phyloP scores from a whole-genome alignment of 1,140 invertebrate genomes.

The Diorhabda sublineata region DNA sequence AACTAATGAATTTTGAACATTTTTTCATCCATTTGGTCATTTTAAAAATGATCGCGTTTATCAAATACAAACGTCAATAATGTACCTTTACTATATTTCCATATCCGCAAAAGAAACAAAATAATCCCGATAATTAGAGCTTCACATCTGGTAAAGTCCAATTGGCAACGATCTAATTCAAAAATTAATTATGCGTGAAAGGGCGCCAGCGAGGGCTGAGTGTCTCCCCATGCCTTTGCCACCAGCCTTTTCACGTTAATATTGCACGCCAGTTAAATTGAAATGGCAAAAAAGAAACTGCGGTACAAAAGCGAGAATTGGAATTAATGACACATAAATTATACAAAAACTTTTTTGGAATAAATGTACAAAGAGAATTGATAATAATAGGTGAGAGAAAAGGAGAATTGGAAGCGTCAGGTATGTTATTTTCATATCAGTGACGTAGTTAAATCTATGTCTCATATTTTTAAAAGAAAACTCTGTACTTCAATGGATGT shows the following conservation, averaged over 20 bases:
- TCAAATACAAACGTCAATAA: no score
- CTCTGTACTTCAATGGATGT: no score
- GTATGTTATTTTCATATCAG: not conserved
- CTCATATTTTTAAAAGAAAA: no score
- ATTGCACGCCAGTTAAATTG: not conserved
- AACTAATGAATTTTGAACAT: no score
- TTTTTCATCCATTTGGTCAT: no score
- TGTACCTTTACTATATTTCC: no score
- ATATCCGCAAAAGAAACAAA: no score
- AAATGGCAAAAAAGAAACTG: constrained; percentile 10
- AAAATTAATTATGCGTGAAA: constrained; percentile 1
- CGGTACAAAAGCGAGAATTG: constrained; percentile 22
- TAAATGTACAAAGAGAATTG: constrained; percentile 22
- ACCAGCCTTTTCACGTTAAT: not conserved
- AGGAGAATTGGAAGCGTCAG: constrained; percentile 4
- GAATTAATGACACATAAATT: constrained; percentile 30
- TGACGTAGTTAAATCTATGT: no score
- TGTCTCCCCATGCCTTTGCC: no score
- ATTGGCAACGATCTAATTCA: constrained; percentile 2
- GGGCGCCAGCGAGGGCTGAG: no score
- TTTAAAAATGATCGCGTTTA: no score
- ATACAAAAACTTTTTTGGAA: constrained; percentile 25
- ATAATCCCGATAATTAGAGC: not conserved
- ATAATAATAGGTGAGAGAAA: constrained; percentile 22
- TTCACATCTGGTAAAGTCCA: not conserved